These are phyloP conservation scores for Ladona fulva DNA, from an alignment of 1,140 invertebrate species.

Conservation along the genomic window DNA sequence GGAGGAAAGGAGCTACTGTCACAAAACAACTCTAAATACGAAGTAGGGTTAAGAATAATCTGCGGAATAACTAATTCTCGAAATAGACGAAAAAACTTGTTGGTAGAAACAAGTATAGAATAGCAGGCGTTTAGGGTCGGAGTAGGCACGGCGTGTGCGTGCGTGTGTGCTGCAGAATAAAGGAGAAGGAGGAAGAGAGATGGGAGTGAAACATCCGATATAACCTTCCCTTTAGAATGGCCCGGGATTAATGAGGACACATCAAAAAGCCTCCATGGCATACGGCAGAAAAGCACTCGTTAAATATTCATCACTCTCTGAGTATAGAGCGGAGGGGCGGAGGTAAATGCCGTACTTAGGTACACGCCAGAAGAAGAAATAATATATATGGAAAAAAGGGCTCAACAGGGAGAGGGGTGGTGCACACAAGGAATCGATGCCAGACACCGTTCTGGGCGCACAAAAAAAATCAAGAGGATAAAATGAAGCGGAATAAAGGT, in stretches of 20 bases:
- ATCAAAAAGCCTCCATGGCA: neutral
- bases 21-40: too few species aligned
- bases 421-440: neutral
- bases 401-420: neutral
- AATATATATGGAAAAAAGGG: neutral
- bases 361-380: neutral
- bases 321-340: neutral
- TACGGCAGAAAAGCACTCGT: neutral
- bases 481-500: neutral
- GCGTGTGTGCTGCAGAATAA: neutral
- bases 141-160: neutral
- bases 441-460: neutral
- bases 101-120: too few species aligned
- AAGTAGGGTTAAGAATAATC: too few species aligned
- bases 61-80: too few species aligned
- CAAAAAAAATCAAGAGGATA: neutral
- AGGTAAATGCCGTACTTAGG: conserved; percentile 8
- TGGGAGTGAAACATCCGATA: neutral
- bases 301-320: neutral
- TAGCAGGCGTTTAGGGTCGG: too few species aligned
- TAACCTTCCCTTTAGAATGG: neutral
- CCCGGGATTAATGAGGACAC: neutral
- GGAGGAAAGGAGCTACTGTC: too few species aligned
- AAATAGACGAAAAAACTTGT: too few species aligned
- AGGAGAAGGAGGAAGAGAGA: neutral